Evolutionary conservation across 2,113 vertebrate species (phyloP).

Genomic region (Crotophaga sulcirostris): DNA sequence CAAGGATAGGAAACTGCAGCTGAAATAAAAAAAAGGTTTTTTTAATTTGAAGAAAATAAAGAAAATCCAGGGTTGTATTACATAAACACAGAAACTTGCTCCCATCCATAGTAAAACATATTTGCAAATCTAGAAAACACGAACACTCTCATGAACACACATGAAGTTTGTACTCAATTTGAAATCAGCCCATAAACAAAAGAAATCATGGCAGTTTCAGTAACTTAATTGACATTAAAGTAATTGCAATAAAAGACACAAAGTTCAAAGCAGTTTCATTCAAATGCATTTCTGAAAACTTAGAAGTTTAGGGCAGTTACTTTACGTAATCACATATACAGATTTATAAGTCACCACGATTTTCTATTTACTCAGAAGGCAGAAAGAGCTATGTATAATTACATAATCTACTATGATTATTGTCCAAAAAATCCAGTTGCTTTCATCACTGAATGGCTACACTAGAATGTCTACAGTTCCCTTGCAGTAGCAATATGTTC

Average conservation of each 20-base stretch:
- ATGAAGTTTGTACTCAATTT: not conserved
- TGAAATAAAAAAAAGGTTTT: constrained; percentile 21
- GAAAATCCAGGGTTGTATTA: not conserved
- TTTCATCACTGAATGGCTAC: not conserved
- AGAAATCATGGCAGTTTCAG: not conserved
- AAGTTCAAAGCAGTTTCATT: not conserved
- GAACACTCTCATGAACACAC: not conserved
- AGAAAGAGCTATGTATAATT: not conserved
- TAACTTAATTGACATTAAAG: not conserved
- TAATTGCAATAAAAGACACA: not conserved
- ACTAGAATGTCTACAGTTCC: not conserved
- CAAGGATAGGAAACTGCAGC: constrained; percentile 41
- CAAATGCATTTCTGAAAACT: not conserved
- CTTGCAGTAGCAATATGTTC: not conserved
- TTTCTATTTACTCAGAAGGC: not conserved
- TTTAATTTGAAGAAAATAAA: not conserved
- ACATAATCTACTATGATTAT: not conserved
- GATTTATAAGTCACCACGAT: not conserved
- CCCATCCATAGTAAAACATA: not conserved
- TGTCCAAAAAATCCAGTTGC: not conserved
- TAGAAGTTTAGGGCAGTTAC: not conserved
- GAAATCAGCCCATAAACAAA: not conserved
- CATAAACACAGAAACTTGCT: not conserved
- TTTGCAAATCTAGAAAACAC: not conserved
- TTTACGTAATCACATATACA: not conserved